Evolutionary conservation across 2,888 invertebrate genomes (phyloP).

Genomic region (Drosophila kuntzei): DNA sequence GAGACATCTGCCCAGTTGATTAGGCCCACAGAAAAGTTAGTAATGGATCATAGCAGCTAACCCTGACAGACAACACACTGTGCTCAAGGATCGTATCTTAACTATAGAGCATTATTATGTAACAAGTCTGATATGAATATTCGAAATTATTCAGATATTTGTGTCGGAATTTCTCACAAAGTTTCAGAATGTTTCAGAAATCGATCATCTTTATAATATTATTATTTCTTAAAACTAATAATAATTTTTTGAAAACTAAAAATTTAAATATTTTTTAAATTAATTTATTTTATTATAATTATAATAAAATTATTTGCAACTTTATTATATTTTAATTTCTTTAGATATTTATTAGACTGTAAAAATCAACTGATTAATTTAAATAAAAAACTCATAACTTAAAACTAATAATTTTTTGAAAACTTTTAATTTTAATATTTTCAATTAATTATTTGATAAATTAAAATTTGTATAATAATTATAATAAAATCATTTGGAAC

Average conservation of each 20-base stretch:
- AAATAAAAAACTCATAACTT: too few species aligned
- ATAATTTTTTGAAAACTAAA: too few species aligned
- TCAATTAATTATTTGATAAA: too few species aligned
- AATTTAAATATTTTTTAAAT: too few species aligned
- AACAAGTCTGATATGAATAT: neutral
- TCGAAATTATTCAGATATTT: neutral
- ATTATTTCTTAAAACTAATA: neutral
- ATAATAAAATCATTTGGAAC: too few species aligned
- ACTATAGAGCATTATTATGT: constrained; percentile 20
- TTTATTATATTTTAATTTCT: neutral
- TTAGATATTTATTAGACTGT: neutral
- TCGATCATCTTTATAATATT: neutral
- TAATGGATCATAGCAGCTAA: constrained; percentile 34
- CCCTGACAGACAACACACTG: constrained; percentile 62
- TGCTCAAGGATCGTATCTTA: constrained; percentile 10
- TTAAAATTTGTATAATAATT: too few species aligned
- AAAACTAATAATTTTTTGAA: too few species aligned
- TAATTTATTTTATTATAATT: neutral
- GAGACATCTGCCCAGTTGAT: constrained; percentile 29
- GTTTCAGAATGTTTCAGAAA: neutral
- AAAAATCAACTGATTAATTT: neutral
- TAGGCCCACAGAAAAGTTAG: constrained; percentile 35
- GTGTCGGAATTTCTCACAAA: neutral
- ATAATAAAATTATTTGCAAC: neutral
- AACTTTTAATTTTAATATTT: too few species aligned